phyloP scores from a whole-genome alignment of 2,888 invertebrate genomes.

The Cotesia congregata region DNA sequence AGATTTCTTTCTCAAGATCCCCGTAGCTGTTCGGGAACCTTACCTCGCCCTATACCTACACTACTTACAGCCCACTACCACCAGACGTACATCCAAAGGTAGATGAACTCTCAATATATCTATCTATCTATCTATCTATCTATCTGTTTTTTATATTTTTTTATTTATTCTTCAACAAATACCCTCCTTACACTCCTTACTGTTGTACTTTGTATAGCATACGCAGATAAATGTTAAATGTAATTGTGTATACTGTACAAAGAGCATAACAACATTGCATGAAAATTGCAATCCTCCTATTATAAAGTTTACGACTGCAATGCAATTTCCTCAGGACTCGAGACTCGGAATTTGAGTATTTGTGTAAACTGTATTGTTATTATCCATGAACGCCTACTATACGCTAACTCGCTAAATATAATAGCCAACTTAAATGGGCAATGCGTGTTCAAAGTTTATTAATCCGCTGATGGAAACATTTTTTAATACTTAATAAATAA shows the following conservation, averaged over 20 bases:
- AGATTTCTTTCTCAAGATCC: not conserved
- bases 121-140: not conserved
- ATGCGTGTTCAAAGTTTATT: too few species aligned
- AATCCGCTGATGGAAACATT: too few species aligned
- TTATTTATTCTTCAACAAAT: not conserved
- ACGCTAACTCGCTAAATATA: too few species aligned
- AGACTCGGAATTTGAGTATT: constrained; percentile 5
- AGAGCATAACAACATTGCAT: constrained; percentile 14
- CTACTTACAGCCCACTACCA: not conserved
- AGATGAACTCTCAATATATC: not conserved
- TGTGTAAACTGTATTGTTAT: not conserved
- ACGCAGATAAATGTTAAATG: not conserved
- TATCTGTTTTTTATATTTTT: not conserved
- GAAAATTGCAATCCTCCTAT: constrained; percentile 26
- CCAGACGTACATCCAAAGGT: not conserved
- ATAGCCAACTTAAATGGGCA: too few species aligned
- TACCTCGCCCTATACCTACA: too few species aligned
- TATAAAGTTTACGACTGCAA: constrained; percentile 19
- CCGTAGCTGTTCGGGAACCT: too few species aligned
- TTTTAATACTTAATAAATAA: too few species aligned
- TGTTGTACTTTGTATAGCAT: not conserved
- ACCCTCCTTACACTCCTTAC: not conserved
- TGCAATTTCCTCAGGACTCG: constrained; percentile 20
- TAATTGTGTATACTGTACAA: constrained; percentile 5
- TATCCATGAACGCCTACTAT: not conserved